A percentile compares a stretch with the other conserved stretches of the same genome.
Evolutionary conservation across 2,888 invertebrate species (phyloP).

Genomic region (Lasioglossum leucozonium): DNA sequence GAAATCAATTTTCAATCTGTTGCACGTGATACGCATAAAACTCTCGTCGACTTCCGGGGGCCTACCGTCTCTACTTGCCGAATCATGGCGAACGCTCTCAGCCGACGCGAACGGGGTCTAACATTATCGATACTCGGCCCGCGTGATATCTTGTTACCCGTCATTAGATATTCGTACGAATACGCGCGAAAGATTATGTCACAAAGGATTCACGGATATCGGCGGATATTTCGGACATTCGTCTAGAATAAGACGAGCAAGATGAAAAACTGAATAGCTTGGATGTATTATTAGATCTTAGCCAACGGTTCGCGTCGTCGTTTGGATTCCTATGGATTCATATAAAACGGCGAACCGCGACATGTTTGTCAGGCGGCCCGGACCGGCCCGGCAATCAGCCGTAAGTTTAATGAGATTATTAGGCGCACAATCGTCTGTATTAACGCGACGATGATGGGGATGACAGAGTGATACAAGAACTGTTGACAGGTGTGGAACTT

Average conservation of each 20-base stretch:
- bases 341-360: constrained; percentile 30
- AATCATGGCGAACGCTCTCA: not conserved
- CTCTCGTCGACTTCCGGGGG: not conserved
- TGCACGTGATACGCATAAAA: not conserved
- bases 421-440: constrained; percentile 47
- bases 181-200: not conserved
- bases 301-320: constrained; percentile 19
- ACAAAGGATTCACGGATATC: not conserved
- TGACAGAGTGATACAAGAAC: constrained; percentile 59
- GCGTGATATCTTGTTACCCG: not conserved
- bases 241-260: not conserved
- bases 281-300: constrained; percentile 62
- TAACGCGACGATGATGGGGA: constrained; percentile 45
- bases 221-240: not conserved
- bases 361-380: constrained; percentile 27
- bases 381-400: constrained; percentile 12
- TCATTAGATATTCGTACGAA: not conserved
- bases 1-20: constrained; percentile 58
- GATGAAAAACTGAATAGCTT: constrained; percentile 38
- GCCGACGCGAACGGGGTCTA: not conserved
- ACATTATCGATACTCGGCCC: not conserved
- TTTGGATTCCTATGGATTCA: constrained; percentile 40
- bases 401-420: constrained; percentile 61
- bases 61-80: not conserved
- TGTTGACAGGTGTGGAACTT: constrained; percentile 59